These are phyloP conservation scores for Chloroclysta siterata DNA, from an alignment of 2,888 invertebrate genomes.

Conservation along the genomic window DNA sequence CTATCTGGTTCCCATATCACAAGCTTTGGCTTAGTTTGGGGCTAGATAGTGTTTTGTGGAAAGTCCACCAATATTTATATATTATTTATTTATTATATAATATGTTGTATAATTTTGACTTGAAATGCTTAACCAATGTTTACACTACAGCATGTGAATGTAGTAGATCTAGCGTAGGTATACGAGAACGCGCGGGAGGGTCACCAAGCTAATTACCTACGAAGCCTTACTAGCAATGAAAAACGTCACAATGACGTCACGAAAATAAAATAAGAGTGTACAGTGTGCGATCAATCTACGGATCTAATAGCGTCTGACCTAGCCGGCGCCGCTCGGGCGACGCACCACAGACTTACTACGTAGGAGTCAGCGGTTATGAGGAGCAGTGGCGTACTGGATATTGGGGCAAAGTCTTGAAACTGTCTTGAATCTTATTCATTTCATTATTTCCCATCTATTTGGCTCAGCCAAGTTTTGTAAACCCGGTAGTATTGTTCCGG, in stretches of 20 bases:
- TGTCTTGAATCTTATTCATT: conserved; percentile 6
- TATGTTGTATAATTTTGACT: too few species aligned
- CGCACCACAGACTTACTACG: conserved; percentile 60
- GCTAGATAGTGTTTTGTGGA: too few species aligned
- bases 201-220: conserved; percentile 51
- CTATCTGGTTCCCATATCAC: too few species aligned
- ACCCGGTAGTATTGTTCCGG: too few species aligned
- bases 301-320: conserved; percentile 76
- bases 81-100: too few species aligned
- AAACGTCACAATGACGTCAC: conserved; percentile 45
- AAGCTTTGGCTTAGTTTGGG: too few species aligned
- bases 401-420: conserved; percentile 15
- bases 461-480: not conserved
- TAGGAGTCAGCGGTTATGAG: conserved; percentile 53
- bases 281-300: conserved; percentile 77
- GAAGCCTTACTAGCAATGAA: conserved; percentile 59
- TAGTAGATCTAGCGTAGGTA: not conserved
- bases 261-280: conserved; percentile 58
- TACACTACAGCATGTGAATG: not conserved
- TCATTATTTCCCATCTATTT: conserved; percentile 5
- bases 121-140: not conserved
- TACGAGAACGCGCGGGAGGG: conserved; percentile 7
- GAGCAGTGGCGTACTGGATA: conserved; percentile 32
- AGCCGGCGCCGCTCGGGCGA: conserved; percentile 74
- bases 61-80: too few species aligned